Evolutionary conservation across 1,140 invertebrate species (phyloP).

Genomic region (Globodera ellingtonae): DNA sequence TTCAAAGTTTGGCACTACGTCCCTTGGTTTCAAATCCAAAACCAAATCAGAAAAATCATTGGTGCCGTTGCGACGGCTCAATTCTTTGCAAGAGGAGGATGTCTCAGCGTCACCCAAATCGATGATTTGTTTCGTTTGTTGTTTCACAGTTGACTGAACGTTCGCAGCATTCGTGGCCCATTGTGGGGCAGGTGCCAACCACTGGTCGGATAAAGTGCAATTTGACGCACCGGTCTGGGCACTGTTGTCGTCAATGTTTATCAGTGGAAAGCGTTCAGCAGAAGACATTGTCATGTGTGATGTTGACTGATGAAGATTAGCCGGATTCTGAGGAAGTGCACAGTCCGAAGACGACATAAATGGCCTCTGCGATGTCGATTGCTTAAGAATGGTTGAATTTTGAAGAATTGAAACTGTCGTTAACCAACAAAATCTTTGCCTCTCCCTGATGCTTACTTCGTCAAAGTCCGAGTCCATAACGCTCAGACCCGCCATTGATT

Average conservation of each 20-base stretch:
- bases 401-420: too few species aligned
- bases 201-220: background rate
- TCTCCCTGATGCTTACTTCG: too few species aligned
- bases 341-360: too few species aligned
- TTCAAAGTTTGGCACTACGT: background rate
- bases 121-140: background rate
- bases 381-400: too few species aligned
- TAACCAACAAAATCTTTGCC: too few species aligned
- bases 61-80: background rate
- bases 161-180: background rate
- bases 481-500: background rate
- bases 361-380: too few species aligned
- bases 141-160: background rate
- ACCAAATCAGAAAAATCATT: constrained; percentile 1
- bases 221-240: background rate
- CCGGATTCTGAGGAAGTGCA: too few species aligned
- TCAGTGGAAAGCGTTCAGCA: background rate
- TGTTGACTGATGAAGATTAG: background rate
- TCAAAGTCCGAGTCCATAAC: background rate
- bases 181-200: background rate
- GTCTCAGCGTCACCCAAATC: background rate
- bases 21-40: background rate
- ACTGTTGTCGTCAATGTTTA: background rate
- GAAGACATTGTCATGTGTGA: background rate
- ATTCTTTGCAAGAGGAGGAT: background rate